Evolutionary conservation across 2,113 vertebrate genomes (phyloP).

Genomic region (Periophthalmodon schlosseri): DNA sequence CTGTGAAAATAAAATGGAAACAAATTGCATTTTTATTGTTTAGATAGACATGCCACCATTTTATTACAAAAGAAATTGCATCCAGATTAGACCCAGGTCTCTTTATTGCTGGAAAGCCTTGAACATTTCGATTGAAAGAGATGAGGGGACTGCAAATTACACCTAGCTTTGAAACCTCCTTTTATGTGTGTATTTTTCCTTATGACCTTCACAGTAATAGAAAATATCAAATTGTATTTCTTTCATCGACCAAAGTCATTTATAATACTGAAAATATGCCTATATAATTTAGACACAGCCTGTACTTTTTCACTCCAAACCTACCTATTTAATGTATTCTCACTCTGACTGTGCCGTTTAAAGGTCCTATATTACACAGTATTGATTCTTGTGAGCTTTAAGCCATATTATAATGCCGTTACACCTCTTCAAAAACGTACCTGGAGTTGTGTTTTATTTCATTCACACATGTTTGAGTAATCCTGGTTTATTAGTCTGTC

Average conservation of each 20-base stretch:
- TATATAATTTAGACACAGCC: background rate
- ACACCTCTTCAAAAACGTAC: too few relatives aligned
- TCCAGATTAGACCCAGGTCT: background rate
- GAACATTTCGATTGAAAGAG: background rate
- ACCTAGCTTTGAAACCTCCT: too few relatives aligned
- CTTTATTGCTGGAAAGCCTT: background rate
- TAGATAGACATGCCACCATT: background rate
- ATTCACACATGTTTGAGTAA: too few relatives aligned
- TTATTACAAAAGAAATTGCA: background rate
- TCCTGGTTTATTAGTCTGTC: too few relatives aligned
- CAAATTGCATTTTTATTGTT: background rate
- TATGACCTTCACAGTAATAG: too few relatives aligned
- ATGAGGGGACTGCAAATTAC: too few relatives aligned
- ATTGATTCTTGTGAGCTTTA: background rate
- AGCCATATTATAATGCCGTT: too few relatives aligned
- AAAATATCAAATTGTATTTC: too few relatives aligned
- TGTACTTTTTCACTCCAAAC: slow-evolving; percentile 14
- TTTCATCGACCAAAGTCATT: background rate
- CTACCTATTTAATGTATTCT: slow-evolving; percentile 41
- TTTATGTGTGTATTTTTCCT: too few relatives aligned
- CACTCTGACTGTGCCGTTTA: slow-evolving; percentile 32
- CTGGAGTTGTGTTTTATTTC: too few relatives aligned
- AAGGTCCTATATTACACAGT: background rate
- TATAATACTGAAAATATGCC: background rate
- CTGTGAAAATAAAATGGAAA: background rate